Evolutionary conservation across 2,113 vertebrate genomes (phyloP).

Genomic region (Thamnaconus septentrionalis): DNA sequence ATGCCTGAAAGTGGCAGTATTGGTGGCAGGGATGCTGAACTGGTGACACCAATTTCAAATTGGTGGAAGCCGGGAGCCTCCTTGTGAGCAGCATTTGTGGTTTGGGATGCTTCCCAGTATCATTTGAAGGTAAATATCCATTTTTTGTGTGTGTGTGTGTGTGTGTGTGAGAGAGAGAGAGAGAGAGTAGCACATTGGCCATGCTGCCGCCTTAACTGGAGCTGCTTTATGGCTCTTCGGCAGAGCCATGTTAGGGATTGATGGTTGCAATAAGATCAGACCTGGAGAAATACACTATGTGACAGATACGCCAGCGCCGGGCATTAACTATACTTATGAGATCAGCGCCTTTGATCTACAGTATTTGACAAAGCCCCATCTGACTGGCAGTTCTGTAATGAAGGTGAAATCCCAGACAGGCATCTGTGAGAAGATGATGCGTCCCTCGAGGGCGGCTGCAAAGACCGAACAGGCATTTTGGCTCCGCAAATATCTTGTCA

Average conservation of each 20-base stretch:
- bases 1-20: too few relatives aligned
- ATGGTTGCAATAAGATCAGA: neutral
- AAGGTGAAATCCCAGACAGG: neutral
- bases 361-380: neutral
- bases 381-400: constrained; percentile 2
- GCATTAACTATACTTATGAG: too few relatives aligned
- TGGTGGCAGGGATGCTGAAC: too few relatives aligned
- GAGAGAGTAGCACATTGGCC: neutral
- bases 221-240: neutral
- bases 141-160: neutral
- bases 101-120: neutral
- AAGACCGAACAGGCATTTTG: neutral
- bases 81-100: neutral
- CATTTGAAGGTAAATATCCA: neutral
- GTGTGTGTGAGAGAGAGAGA: neutral
- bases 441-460: neutral
- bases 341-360: too few relatives aligned
- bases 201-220: neutral
- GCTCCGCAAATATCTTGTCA: neutral
- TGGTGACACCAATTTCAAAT: neutral
- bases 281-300: neutral
- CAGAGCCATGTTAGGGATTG: neutral
- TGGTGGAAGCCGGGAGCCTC: neutral
- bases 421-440: neutral
- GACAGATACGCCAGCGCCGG: too few relatives aligned